Base-by-base conservation (phyloP, 2,888 invertebrate genomes). In the Caenorhabditis uteleia region DNA sequence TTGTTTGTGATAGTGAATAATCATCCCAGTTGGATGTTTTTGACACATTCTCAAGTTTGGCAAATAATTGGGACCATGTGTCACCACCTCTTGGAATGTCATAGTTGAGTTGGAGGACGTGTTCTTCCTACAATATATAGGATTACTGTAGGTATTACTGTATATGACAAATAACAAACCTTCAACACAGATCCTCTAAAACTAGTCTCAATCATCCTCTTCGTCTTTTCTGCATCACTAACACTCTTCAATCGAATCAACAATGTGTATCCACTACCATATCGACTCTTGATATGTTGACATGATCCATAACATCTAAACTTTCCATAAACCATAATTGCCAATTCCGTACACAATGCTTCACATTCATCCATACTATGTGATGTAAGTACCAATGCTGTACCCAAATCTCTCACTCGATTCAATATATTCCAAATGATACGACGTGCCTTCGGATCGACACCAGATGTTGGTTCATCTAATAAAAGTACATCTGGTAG, bases 301-400 rank as follows among this genome's bases (percentile, higher is more conserved):
- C 89, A 88, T 58, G 88, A 87, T 50, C 91, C 91, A 40, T 91
- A 86, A 80, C 91, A 91, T 68, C 89, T 88, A 72, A 91, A 85
- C 77, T 87, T 86, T 0, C 92, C 91, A 62, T 86, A 86, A 0
- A 89, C 88, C 90, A 92, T 89, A 59, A 92, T 91, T 1, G 89
- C 90, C 68, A 92, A 85, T 57, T 91, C 88, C 47, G 88, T 87
- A 83, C 91, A 91, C 21, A 91, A 87, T 29, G 89, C 89, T 82
- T 91, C 91, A 85, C 91, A 91, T 86, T 92, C 91, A 83, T 91
- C 91, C 91, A 92, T 91, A 79, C 91, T 91, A 83, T 90, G 89
- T 1, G 89, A 89, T 14, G 89, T 89, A 57, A 90, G 86, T 71
- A 90, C 86, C 66, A 90, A 85, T 2, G 89, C 86, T 68, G 88